Evolutionary conservation across 2,113 vertebrate species (phyloP), one percentile per base, ranked within the genome.

Genomic region (Gnathochromis pfefferi): DNA sequence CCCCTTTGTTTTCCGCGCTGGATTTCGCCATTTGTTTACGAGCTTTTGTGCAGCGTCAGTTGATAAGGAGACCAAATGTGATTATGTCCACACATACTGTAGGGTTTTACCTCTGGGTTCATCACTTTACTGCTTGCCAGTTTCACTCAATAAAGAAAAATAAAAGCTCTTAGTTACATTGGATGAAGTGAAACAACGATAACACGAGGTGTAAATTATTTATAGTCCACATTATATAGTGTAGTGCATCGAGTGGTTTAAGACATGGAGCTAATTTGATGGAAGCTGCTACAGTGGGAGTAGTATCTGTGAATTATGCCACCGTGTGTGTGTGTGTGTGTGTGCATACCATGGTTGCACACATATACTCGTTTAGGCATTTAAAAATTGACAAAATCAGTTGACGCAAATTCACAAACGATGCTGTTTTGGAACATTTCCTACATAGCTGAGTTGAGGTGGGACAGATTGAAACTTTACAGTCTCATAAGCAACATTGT

Each of bases 401-500:
- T 26, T 5, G 0, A 80, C 1, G 33, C 47, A 70, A 31, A 33
- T 21, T 35, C 11, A 21, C 31, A 70, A 80, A 82, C 9, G 75
- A 55, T 83, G 57, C 54, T 55, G 10, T 42, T 82, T 70, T 70
- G 58, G 79, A 91, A 65, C 73, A 73, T 82, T 85, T 54, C 42
- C 63, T 33, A 54, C 26, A 16, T 33, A 54, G 81, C 82, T 49
- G 70, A 19, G 70, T 49, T 49, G 70, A 45, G 21, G 81, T 5
- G 47, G 68, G 86, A 89, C 87, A 63, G 82, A 90, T 92, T 89
- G 88, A 89, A 92, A 81, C 80, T 94, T 90, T 85, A 89, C 91
- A 84, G 91, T 90, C 88, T 92, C 78, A 28, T 93, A 91, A 95
- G 91, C 87, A 90, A 28, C 90, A 91, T 93, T 92, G 93, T 83